Conservation (phyloP, 2,888 invertebrate genomes). For the Diplolepis rosae region DNA sequence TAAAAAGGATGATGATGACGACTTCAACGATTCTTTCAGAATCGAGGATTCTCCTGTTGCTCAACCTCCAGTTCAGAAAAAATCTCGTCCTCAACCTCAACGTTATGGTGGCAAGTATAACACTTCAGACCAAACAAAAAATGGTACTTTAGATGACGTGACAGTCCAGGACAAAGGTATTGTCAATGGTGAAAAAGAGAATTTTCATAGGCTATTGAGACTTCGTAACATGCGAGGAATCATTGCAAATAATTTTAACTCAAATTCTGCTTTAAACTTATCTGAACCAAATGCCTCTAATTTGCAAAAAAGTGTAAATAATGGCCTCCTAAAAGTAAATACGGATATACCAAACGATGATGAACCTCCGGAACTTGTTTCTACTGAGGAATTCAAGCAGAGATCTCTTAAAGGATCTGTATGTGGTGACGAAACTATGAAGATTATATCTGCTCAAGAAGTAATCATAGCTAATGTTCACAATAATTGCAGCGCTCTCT, state of each 20-base stretch:
- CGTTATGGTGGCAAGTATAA: neutral
- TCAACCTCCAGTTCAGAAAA: neutral
- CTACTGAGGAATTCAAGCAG: neutral
- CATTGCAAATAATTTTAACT: neutral
- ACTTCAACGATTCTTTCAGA: neutral
- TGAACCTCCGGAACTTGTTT: conserved; percentile 36
- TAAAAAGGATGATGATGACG: neutral
- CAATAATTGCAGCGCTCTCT: conserved; percentile 48
- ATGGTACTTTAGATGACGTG: neutral
- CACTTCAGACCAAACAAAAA: neutral
- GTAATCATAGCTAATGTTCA: conserved; percentile 65
- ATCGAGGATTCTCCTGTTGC: neutral
- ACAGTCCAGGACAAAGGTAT: neutral
- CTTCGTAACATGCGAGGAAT: neutral
- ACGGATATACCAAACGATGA: neutral
- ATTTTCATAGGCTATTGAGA: neutral
- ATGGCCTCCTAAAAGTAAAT: neutral
- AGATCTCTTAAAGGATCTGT: conserved; percentile 7
- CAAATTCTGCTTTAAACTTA: neutral
- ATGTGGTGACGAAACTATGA: neutral
- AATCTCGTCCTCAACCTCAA: neutral
- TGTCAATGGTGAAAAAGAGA: neutral
- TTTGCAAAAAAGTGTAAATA: no score
- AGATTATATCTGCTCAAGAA: conserved; percentile 50
- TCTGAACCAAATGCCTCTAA: neutral